Percentiles rank a stretch among this genome's conserved stretches.
Conservation (phyloP, 2,888 invertebrate species). For the Hybos culiciformis region DNA sequence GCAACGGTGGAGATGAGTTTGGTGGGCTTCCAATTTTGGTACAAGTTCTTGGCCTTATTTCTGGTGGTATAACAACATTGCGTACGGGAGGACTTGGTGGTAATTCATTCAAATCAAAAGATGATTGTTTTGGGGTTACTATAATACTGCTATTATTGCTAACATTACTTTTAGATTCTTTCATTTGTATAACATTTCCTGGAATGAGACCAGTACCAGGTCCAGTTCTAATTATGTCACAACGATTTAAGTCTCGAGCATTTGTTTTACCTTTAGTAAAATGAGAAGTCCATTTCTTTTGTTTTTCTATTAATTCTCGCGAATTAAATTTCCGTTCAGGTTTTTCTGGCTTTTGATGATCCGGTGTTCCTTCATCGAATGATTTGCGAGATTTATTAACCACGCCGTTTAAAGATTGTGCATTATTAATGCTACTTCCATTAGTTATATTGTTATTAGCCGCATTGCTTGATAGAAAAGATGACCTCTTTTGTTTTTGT, state of each 20-base stretch:
- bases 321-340: slow-evolving; percentile 71
- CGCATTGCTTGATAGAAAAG: slow-evolving; percentile 9
- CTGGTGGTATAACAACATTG: slow-evolving; percentile 29
- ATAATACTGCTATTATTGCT: slow-evolving; percentile 8
- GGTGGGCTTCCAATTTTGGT: slow-evolving; percentile 31
- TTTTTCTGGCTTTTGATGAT: slow-evolving; percentile 64
- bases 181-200: slow-evolving; percentile 25
- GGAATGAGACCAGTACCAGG: slow-evolving; percentile 40
- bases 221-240: slow-evolving; percentile 36
- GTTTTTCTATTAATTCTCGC: slow-evolving; percentile 77
- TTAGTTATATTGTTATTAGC: slow-evolving; percentile 7
- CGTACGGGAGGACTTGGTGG: slow-evolving; percentile 31
- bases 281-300: slow-evolving; percentile 84
- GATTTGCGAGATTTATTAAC: slow-evolving; percentile 40
- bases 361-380: slow-evolving; percentile 36
- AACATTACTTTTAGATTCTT: slow-evolving; percentile 15
- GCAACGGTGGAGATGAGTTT: slow-evolving; percentile 32
- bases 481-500: neutral
- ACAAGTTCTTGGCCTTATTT: slow-evolving; percentile 33
- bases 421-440: slow-evolving; percentile 16
- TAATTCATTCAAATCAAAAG: slow-evolving; percentile 16
- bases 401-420: slow-evolving; percentile 33
- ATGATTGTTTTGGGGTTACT: slow-evolving; percentile 10
- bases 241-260: slow-evolving; percentile 47
- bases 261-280: slow-evolving; percentile 63